Evolutionary conservation across 2,888 invertebrate genomes (phyloP).

Genomic region (Parnassius glacialis): DNA sequence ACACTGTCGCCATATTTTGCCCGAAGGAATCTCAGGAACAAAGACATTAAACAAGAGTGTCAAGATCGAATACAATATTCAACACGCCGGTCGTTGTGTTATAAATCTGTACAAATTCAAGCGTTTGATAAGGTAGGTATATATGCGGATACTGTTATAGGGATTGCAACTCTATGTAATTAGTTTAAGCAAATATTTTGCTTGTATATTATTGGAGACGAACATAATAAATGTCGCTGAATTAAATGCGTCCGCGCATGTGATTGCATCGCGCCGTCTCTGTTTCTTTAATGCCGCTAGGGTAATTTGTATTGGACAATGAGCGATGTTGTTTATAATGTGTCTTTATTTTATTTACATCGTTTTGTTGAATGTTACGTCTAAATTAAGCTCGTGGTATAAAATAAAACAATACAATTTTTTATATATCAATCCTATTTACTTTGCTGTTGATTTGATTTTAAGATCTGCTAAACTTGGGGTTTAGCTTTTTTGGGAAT

Average conservation of each 20-base stretch:
- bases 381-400: too few relatives aligned
- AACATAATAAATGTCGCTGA: slow-evolving; percentile 56
- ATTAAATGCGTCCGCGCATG: slow-evolving; percentile 64
- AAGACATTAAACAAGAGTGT: slow-evolving; percentile 71
- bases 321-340: background rate
- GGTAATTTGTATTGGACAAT: slow-evolving; percentile 38
- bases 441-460: too few relatives aligned
- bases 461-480: too few relatives aligned
- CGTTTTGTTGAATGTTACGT: too few relatives aligned
- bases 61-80: slow-evolving; percentile 68
- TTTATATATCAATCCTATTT: too few relatives aligned
- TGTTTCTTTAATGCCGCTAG: slow-evolving; percentile 49
- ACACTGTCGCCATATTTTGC: slow-evolving; percentile 48
- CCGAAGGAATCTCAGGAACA: slow-evolving; percentile 57
- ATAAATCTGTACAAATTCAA: slow-evolving; percentile 55
- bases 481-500: too few relatives aligned
- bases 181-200: slow-evolving; percentile 30
- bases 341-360: slow-evolving; percentile 19
- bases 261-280: slow-evolving; percentile 64
- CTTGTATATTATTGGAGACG: slow-evolving; percentile 29
- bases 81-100: slow-evolving; percentile 61
- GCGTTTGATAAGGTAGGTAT: slow-evolving; percentile 30
- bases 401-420: too few relatives aligned
- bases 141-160: slow-evolving; percentile 27
- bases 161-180: slow-evolving; percentile 32